These are phyloP conservation scores for Python bivittatus DNA, from an alignment of 2,113 vertebrate genomes.

Conservation along the genomic window DNA sequence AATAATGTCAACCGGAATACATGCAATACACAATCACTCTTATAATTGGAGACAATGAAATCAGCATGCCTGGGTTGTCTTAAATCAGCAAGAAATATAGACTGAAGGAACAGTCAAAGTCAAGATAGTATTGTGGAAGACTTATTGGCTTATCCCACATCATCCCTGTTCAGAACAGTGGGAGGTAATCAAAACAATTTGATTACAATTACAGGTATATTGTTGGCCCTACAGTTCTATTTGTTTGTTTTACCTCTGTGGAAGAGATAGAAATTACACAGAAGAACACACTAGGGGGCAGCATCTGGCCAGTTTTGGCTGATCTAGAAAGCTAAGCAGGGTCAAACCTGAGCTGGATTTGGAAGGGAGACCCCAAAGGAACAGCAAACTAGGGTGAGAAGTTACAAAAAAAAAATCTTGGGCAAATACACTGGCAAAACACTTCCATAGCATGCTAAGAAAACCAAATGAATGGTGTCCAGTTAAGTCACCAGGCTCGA, in stretches of 20 bases:
- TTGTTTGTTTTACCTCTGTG: not conserved
- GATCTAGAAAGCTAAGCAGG: not conserved
- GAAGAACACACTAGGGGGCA: not conserved
- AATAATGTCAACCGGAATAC: not conserved
- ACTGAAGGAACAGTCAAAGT: not conserved
- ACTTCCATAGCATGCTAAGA: not conserved
- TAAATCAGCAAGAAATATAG: not conserved
- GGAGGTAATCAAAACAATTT: not conserved
- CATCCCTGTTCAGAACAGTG: not conserved
- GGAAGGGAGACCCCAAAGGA: not conserved
- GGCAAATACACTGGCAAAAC: not conserved
- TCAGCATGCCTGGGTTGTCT: conserved; percentile 8
- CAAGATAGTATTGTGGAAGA: conserved; percentile 13
- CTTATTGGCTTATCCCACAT: not conserved
- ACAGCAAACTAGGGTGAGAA: not conserved
- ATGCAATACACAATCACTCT: not conserved
- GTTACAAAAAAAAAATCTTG: not conserved
- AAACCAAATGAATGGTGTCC: not conserved
- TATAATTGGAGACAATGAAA: not conserved
- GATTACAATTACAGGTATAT: not conserved
- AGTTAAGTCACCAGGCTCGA: not conserved
- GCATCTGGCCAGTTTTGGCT: not conserved
- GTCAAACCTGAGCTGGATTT: not conserved
- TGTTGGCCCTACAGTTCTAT: not conserved
- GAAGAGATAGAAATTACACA: not conserved